Conservation (phyloP, 2,113 vertebrate genomes). For the Scalopus aquaticus region DNA sequence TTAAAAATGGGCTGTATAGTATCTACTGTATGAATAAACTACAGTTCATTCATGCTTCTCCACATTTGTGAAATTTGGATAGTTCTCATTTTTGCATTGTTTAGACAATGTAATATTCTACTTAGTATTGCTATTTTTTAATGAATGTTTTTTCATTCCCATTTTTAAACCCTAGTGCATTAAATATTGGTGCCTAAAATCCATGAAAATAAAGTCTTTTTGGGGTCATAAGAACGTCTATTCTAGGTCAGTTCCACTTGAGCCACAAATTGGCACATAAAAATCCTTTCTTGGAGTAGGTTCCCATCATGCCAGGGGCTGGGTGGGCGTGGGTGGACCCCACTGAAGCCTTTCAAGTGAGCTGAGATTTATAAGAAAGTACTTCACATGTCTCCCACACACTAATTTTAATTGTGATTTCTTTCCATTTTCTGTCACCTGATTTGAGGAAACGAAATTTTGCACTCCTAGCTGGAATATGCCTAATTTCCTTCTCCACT, state of each 20-base stretch:
- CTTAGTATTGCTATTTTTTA: conserved; percentile 23
- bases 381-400: neutral
- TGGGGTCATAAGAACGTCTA: neutral
- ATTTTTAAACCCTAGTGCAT: neutral
- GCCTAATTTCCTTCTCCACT: neutral
- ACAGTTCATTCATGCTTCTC: neutral
- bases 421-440: neutral
- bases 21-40: neutral
- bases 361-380: neutral
- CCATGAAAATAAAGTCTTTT: neutral
- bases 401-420: neutral
- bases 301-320: neutral
- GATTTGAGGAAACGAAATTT: neutral
- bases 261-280: neutral
- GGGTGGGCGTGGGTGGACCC: neutral
- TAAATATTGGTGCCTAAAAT: neutral
- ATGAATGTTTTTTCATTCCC: neutral
- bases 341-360: neutral
- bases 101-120: neutral
- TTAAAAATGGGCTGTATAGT: neutral
- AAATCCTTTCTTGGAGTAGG: neutral
- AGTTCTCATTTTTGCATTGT: neutral
- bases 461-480: neutral
- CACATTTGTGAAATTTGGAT: neutral
- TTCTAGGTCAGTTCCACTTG: neutral